Evolutionary conservation across 2,888 invertebrate species (phyloP).

Genomic region (Dromius quadrimaculatus): DNA sequence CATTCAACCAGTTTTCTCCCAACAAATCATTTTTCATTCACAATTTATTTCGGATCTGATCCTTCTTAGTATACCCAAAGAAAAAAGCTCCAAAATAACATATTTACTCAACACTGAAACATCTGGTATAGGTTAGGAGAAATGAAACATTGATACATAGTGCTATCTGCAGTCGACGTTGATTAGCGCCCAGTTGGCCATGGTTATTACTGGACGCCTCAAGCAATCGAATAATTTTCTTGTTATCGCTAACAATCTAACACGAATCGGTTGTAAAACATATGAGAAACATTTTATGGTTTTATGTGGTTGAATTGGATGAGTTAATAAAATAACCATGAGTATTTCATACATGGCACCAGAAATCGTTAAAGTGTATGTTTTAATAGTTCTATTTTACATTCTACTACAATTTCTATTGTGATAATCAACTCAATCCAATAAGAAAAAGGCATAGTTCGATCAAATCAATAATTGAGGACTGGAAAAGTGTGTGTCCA

Average conservation of each 20-base stretch:
- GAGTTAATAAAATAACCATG: constrained; percentile 14
- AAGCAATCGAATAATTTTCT: constrained; percentile 37
- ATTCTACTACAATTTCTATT: no score
- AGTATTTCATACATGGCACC: neutral
- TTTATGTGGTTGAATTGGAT: constrained; percentile 2
- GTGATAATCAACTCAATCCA: no score
- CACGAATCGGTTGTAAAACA: constrained; percentile 32
- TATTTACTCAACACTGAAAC: neutral
- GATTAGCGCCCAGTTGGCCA: constrained; percentile 33
- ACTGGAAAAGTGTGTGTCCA: no score
- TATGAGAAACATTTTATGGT: neutral
- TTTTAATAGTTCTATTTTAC: no score
- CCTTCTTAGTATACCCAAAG: no score
- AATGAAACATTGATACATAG: neutral
- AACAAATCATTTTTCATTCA: no score
- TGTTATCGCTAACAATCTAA: constrained; percentile 38
- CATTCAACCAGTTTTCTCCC: no score
- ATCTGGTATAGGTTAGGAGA: constrained; percentile 4
- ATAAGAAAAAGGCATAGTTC: no score
- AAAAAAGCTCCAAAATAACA: no score
- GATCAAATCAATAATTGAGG: no score
- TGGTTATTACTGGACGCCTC: constrained; percentile 10
- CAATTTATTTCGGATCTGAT: no score
- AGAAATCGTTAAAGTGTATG: no score
- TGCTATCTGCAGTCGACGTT: constrained; percentile 9